Evolutionary conservation across 2,888 invertebrate species (phyloP).

Genomic region (Archips crataeganus): DNA sequence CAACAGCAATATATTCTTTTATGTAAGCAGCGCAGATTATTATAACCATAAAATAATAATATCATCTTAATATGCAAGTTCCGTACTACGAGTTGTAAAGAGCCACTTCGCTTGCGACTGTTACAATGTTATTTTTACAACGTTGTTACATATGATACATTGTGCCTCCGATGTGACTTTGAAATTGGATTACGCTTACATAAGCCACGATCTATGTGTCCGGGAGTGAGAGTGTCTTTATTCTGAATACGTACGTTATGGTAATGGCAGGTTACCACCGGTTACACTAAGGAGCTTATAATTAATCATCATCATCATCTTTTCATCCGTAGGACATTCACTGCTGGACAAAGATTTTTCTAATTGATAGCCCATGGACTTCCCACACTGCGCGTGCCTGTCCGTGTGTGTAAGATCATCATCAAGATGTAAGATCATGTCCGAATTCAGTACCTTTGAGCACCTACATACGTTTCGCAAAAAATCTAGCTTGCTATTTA

Average conservation of each 20-base stretch:
- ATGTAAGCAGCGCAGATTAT: conserved; percentile 14
- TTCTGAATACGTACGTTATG: background rate
- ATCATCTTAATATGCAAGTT: conserved; percentile 28
- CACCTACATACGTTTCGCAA: too few relatives aligned
- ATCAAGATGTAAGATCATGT: too few relatives aligned
- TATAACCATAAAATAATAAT: conserved; percentile 26
- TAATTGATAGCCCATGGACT: too few relatives aligned
- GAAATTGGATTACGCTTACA: conserved; percentile 31
- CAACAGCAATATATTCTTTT: background rate
- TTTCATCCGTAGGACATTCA: too few relatives aligned
- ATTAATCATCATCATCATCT: too few relatives aligned
- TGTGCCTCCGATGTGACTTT: conserved; percentile 30
- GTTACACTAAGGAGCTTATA: background rate
- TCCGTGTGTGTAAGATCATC: too few relatives aligned
- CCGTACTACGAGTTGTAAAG: conserved; percentile 30
- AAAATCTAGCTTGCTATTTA: too few relatives aligned
- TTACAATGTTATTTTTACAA: conserved; percentile 39
- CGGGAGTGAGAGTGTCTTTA: background rate
- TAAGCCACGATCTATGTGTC: conserved; percentile 4
- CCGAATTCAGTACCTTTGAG: too few relatives aligned
- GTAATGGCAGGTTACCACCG: background rate
- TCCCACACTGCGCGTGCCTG: too few relatives aligned
- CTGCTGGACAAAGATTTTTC: too few relatives aligned
- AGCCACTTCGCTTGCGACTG: conserved; percentile 25
- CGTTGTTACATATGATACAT: conserved; percentile 23